Evolutionary conservation across 2,797 vertebrate species (phyloP).

Genomic region (Allochrocebus solatus): DNA sequence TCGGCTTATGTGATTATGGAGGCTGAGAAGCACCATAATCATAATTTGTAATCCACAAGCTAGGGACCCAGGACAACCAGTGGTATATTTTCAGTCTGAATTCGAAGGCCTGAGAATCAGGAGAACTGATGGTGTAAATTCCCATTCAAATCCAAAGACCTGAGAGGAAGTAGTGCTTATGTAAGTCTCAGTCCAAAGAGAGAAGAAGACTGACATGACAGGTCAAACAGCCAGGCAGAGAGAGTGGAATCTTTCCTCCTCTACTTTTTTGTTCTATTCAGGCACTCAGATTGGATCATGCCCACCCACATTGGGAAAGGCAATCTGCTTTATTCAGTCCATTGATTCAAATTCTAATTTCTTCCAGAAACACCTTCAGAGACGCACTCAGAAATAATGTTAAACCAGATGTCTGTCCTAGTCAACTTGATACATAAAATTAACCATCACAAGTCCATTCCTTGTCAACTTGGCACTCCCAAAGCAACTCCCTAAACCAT

Average conservation of each 20-base stretch:
- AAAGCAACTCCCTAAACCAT: background rate
- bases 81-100: background rate
- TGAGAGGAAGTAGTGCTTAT: background rate
- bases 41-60: background rate
- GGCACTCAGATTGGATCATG: background rate
- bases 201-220: background rate
- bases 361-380: conserved; percentile 28
- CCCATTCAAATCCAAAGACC: background rate
- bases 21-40: background rate
- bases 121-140: background rate
- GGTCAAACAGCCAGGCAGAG: background rate
- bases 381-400: conserved; percentile 19
- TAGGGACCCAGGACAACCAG: background rate
- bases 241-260: background rate
- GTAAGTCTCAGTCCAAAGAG: background rate
- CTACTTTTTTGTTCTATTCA: background rate
- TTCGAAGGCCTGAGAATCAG: background rate
- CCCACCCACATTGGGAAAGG: background rate
- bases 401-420: background rate
- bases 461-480: background rate
- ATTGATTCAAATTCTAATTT: conserved; percentile 28
- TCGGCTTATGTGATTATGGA: background rate
- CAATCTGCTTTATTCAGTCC: conserved; percentile 20
- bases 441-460: background rate
- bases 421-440: background rate